Conservation (phyloP, 2,113 vertebrate genomes). For the Onychostruthus taczanowskii region DNA sequence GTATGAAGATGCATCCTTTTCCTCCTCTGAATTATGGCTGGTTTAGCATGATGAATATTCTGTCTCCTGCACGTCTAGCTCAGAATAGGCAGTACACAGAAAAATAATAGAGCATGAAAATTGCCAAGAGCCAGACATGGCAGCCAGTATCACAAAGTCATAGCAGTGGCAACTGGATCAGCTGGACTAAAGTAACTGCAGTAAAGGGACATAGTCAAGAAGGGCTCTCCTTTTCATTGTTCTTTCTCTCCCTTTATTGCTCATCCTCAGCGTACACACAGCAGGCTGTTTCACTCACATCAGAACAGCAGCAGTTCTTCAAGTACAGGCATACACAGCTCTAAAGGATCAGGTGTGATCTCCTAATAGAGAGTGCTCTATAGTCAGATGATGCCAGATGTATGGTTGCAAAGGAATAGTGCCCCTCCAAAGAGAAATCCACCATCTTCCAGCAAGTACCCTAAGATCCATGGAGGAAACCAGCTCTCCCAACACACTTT, state of each 20-base stretch:
- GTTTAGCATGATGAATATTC: not conserved
- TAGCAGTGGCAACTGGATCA: not conserved
- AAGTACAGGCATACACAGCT: not conserved
- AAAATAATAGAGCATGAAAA: not conserved
- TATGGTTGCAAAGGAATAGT: not conserved
- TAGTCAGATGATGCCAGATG: not conserved
- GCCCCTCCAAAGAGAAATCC: not conserved
- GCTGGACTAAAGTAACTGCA: not conserved
- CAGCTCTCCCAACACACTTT: not conserved
- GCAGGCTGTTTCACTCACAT: not conserved
- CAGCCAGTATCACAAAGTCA: not conserved
- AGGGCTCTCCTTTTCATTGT: not conserved
- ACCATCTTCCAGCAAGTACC: not conserved
- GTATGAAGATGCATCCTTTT: not conserved
- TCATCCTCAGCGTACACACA: not conserved
- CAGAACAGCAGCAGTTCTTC: not conserved
- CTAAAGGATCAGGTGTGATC: not conserved
- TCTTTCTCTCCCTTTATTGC: not conserved
- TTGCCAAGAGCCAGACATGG: not conserved
- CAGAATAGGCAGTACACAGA: not conserved
- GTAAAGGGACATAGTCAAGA: not conserved
- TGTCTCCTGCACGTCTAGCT: not conserved
- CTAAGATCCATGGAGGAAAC: rapidly evolving
- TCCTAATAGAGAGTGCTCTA: not conserved
- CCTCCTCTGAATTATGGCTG: not conserved